These are phyloP conservation scores for Porites cylindrica DNA, from an alignment of 92 coral and sea anemone species.

Conservation along the genomic window DNA sequence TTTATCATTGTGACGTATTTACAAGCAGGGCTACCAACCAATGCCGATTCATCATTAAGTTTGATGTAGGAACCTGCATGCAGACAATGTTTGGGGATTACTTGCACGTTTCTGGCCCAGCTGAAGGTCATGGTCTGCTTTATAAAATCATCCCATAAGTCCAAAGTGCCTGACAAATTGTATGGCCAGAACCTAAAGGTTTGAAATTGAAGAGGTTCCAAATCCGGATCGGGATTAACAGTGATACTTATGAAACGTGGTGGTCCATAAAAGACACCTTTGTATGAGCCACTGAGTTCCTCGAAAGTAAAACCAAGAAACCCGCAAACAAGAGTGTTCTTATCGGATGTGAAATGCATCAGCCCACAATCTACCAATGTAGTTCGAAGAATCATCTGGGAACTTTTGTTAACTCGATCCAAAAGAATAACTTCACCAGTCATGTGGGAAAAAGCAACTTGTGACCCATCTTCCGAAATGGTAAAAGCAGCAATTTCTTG, in stretches of 20 bases:
- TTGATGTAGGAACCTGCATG: too few species aligned
- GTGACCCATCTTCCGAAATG: neutral
- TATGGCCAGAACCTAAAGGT: neutral
- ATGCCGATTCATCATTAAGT: too few species aligned
- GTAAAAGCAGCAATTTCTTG: neutral
- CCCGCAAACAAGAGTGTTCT: neutral
- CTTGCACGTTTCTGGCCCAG: too few species aligned
- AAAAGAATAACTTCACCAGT: neutral
- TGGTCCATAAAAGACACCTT: too few species aligned
- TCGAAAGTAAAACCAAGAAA: neutral
- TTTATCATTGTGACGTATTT: too few species aligned
- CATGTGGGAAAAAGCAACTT: neutral
- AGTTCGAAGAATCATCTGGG: too few species aligned
- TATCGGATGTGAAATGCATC: constrained; percentile 8
- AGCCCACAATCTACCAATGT: neutral
- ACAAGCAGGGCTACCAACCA: too few species aligned
- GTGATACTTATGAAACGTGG: too few species aligned
- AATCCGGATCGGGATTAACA: neutral
- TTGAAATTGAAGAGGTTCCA: neutral
- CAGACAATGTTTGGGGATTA: too few species aligned
- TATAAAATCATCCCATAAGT: too few species aligned
- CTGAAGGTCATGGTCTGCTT: too few species aligned
- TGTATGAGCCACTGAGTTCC: too few species aligned
- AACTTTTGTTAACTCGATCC: neutral
- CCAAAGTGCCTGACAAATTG: neutral